Evolutionary conservation across 2,888 invertebrate genomes (phyloP).

Genomic region (Troides helena): DNA sequence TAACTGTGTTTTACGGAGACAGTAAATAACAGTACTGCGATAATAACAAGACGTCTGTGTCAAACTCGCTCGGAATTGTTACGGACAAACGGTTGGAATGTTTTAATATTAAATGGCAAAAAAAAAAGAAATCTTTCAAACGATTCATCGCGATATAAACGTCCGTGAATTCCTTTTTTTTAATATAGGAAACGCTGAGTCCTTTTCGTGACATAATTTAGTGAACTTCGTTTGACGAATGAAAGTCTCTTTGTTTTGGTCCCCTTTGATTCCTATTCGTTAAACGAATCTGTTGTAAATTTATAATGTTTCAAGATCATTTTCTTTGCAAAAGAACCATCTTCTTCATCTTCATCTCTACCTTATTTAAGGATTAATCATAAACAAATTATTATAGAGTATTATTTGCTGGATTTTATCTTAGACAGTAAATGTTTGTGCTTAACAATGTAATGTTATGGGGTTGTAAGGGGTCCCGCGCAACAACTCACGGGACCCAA

Average conservation of each 20-base stretch:
- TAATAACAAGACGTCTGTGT: constrained; percentile 10
- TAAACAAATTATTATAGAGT: no score
- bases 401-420: no score
- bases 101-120: constrained; percentile 23
- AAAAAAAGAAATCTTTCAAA: constrained; percentile 16
- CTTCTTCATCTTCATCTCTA: no score
- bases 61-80: constrained; percentile 9
- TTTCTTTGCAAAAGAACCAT: no score
- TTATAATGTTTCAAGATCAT: no score
- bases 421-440: no score
- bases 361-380: no score
- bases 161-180: constrained; percentile 5
- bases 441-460: no score
- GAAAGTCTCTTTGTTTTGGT: constrained; percentile 3
- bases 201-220: constrained; percentile 12
- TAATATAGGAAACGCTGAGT: constrained; percentile 4
- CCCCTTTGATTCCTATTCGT: not conserved
- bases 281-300: no score
- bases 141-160: not conserved
- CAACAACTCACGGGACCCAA: no score
- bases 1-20: constrained; percentile 28
- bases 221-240: constrained; percentile 18
- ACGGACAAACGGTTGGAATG: constrained; percentile 12
- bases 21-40: constrained; percentile 30
- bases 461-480: no score